Base-by-base conservation (phyloP, 2,888 invertebrate genomes). In the Epirrhoe alternata region DNA sequence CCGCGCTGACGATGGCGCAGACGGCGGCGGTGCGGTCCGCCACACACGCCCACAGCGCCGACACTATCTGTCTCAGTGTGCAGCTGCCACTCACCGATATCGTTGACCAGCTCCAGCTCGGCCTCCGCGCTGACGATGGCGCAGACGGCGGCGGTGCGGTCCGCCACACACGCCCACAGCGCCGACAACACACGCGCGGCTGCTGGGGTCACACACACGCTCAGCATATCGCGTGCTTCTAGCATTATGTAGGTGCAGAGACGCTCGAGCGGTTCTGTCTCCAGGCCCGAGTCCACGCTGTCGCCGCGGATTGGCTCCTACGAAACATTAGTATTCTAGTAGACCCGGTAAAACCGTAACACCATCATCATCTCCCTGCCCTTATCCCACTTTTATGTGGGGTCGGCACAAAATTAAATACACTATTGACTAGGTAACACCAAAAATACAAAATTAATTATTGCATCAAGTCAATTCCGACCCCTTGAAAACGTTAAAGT, bases 171-270 rank as follows among this genome's bases (percentile, higher is more conserved):
- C 24, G 24, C 24, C 1, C 81, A 73, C 50, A 90, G 76, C 35
- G 87, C 83, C 7, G 93, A 89, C 51, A 96, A 77, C 5, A 95
- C 94, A 61, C 94, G 90, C 5, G 97, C 94, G 89, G 94, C 78
- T 88, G 94, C 70, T 2, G 96, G 96, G 0, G 96, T 96, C 33
- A 97, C 79, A 0, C 96, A 96, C 1, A 97, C 76, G 74, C 96
- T 95, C 4, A 97, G 88, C 52, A 93, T 89, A 69, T 96, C 95
- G 57, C 95, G 94, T 0, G 96, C 95, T 71, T 96, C 95, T 4
- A 97, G 78, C 58, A 96, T 89, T 6, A 97, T 78, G 83, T 97
- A 97, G 0, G 95, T 95, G 54, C 97, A 96, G 53, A 87, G 74
- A 8, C 87, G 87, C 55, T 93, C 93, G 0, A 79, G 75, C 62